phyloP scores from a whole-genome alignment of 2,113 vertebrate genomes.

The Eublepharis macularius region DNA sequence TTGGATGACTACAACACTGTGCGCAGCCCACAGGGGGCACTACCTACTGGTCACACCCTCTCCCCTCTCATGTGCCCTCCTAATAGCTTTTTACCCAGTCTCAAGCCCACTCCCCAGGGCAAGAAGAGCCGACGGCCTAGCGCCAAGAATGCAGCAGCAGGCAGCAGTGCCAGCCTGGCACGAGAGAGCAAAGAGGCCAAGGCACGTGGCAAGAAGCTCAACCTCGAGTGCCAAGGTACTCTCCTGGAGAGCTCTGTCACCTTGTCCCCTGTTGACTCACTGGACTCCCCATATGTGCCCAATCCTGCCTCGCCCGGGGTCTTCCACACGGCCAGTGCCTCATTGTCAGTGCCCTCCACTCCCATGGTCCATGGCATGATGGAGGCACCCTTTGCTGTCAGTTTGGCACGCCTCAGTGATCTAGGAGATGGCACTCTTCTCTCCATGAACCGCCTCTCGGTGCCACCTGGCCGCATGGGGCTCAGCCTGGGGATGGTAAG shows the following conservation, averaged over 20 bases:
- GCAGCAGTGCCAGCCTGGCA: constrained; percentile 61
- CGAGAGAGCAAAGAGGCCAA: constrained; percentile 85
- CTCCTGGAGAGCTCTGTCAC: constrained; percentile 92
- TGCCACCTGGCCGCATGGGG: constrained; percentile 78
- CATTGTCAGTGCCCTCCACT: constrained; percentile 82
- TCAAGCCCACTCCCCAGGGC: constrained; percentile 85
- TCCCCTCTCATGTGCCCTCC: constrained; percentile 90
- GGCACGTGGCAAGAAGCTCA: constrained; percentile 86
- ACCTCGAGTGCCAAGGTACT: constrained; percentile 88
- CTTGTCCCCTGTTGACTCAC: constrained; percentile 90
- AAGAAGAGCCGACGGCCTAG: constrained; percentile 89
- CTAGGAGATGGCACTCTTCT: constrained; percentile 74
- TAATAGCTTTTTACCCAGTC: constrained; percentile 82
- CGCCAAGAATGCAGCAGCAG: constrained; percentile 75
- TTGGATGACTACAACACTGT: constrained; percentile 91
- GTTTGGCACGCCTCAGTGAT: constrained; percentile 83
- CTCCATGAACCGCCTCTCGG: constrained; percentile 68
- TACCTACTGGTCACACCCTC: constrained; percentile 78
- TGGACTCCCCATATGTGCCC: constrained; percentile 89
- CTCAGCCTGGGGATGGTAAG: constrained; percentile 87
- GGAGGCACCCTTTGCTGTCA: constrained; percentile 86
- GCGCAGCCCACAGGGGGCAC: constrained; percentile 83
- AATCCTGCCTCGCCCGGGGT: constrained; percentile 86
- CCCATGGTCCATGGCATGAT: constrained; percentile 83
- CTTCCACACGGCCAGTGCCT: constrained; percentile 77